Base-by-base conservation (phyloP, 2,797 vertebrate genomes). In the Liasis olivaceus region DNA sequence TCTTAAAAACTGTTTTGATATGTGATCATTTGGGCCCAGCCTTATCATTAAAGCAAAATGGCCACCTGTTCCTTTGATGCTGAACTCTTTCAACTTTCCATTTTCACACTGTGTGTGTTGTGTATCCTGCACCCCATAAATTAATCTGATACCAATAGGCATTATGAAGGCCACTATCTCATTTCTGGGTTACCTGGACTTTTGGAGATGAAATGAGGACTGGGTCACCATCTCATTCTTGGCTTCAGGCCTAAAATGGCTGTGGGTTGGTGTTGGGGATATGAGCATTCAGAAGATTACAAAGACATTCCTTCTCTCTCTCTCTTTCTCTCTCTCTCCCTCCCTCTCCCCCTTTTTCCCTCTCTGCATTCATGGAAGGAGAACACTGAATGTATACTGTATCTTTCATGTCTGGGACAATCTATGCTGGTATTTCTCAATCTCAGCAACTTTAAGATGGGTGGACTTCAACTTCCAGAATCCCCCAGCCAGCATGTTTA, bases 1-100 rank as follows among this genome's bases (percentile, higher is more conserved):
- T 95, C 90, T 54, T 15, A 64, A 90, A 91, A 95, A 60, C 72
- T 31, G 66, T 17, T 91, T 92, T 95, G 92, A 93, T 90, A 87
- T 72, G 85, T n/a, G 60, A 92, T 94, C 93, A 95, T 96, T 91
- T 95, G 22, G 24, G 36, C 13, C 36, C 22, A 62, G 13, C 36
- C 12, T 88, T 63, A 63, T 26, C 12, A 63, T 62, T 62, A 42
- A 31, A 12, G 2, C 12, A 60, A 88, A 60, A 31, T 60, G 36
- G 59, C 31, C 36, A 24, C 0, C 59, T 88, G 4, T 87, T 36
- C 51, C 51, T 54, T 8, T 54, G 51, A 54, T 54, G 51, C 51
- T 54, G 51, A 54, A 54, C 51, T 8, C 8, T 81, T 4, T 81
- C 8, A 24, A 47, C 42, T 47, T 24, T 81, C 8, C 22, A 7